Percentiles rank a stretch among this genome's conserved stretches.
These are phyloP conservation scores for Potorous gilbertii DNA, from an alignment of 2,797 vertebrate genomes.

Conservation along the genomic window DNA sequence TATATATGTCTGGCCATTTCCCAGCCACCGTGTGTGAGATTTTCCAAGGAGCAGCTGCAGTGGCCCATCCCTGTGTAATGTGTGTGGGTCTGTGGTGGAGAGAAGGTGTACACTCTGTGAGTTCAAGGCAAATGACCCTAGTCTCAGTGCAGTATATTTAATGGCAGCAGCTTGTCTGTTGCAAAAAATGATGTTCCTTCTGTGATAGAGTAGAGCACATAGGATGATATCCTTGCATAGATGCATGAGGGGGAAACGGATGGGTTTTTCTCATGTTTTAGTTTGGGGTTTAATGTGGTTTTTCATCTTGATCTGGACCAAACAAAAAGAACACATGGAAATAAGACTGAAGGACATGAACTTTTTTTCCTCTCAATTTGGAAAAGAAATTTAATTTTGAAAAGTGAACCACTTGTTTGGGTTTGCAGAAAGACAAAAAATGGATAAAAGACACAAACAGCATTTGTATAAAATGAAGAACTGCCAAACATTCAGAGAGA, in stretches of 20 bases:
- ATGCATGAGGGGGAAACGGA: background rate
- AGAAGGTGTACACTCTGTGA: background rate
- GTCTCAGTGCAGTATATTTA: background rate
- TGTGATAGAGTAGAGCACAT: background rate
- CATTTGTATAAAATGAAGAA: background rate
- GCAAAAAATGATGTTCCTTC: background rate
- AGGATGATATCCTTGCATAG: background rate
- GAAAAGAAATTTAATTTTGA: slow-evolving; percentile 62
- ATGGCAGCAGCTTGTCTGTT: background rate
- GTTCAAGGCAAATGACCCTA: background rate
- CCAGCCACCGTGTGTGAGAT: background rate
- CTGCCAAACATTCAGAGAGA: background rate
- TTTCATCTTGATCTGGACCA: slow-evolving; percentile 58
- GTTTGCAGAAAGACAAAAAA: slow-evolving; percentile 45
- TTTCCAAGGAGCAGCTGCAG: background rate
- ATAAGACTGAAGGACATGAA: slow-evolving; percentile 43
- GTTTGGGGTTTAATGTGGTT: slow-evolving; percentile 26
- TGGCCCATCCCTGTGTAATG: background rate
- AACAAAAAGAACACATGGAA: slow-evolving; percentile 58
- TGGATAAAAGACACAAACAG: slow-evolving; percentile 27
- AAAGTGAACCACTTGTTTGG: background rate
- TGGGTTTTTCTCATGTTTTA: background rate
- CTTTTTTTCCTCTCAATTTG: slow-evolving; percentile 1
- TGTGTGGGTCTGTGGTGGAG: background rate
- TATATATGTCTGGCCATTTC: background rate